These are phyloP conservation scores for Eclectus roratus DNA, from an alignment of 2,113 vertebrate genomes.

Conservation along the genomic window DNA sequence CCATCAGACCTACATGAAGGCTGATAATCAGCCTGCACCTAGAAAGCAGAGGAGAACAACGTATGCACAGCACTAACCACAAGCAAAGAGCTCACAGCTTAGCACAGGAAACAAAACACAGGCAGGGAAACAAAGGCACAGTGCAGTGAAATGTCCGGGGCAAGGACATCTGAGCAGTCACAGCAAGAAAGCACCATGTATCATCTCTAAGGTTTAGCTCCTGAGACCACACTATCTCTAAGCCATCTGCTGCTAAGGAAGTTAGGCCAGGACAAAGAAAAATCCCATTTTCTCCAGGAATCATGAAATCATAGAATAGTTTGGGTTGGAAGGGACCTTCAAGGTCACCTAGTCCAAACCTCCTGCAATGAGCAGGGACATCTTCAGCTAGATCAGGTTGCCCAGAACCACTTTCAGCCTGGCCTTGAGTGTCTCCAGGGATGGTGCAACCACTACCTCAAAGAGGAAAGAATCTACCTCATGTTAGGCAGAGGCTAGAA, in stretches of 20 bases:
- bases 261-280: not conserved
- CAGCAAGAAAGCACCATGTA: not conserved
- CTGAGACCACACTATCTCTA: not conserved
- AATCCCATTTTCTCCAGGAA: not conserved
- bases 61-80: not conserved
- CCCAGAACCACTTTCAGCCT: not conserved
- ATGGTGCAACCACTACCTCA: not conserved
- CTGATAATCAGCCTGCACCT: not conserved
- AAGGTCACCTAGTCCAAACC: not conserved
- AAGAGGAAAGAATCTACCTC: not conserved
- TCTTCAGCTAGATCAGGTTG: not conserved
- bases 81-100: not conserved
- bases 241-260: not conserved
- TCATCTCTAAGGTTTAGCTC: not conserved
- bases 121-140: not conserved
- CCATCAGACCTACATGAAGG: not conserved
- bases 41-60: not conserved
- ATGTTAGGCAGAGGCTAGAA: not conserved
- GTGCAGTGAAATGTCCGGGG: not conserved
- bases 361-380: not conserved
- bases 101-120: not conserved
- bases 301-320: not conserved
- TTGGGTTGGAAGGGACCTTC: not conserved
- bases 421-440: not conserved
- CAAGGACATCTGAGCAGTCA: not conserved